Evolutionary conservation across 2,797 vertebrate genomes (phyloP).

Genomic region (Austrolebias charrua): DNA sequence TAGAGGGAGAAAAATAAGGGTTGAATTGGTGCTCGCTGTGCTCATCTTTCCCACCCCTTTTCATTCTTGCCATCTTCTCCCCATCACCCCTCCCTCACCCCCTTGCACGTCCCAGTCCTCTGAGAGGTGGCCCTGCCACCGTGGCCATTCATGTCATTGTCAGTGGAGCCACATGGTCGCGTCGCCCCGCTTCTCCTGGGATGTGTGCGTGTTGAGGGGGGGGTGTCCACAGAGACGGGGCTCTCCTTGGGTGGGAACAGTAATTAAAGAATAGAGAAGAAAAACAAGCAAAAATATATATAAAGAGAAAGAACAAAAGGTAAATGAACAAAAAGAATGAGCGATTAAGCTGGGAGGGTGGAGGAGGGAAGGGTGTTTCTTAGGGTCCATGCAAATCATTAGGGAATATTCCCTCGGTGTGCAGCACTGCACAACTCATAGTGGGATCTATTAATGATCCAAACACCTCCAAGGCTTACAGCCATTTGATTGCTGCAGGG

Average conservation of each 20-base stretch:
- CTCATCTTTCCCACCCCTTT: constrained; percentile 76
- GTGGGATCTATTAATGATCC: constrained; percentile 72
- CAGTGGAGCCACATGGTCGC: constrained; percentile 75
- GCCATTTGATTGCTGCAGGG: constrained; percentile 64
- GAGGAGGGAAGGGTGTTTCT: constrained; percentile 41
- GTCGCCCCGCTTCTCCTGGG: constrained; percentile 74
- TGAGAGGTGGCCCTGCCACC: constrained; percentile 77
- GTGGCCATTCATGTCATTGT: constrained; percentile 78
- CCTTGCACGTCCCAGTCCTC: constrained; percentile 57
- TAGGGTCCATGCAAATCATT: constrained; percentile 70
- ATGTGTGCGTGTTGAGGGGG: constrained; percentile 44
- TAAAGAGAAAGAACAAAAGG: constrained; percentile 79
- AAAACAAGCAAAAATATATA: constrained; percentile 71
- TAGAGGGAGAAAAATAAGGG: constrained; percentile 60
- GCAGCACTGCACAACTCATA: constrained; percentile 62
- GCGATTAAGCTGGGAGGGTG: constrained; percentile 61
- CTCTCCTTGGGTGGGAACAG: constrained; percentile 76
- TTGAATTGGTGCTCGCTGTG: constrained; percentile 62
- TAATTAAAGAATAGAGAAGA: constrained; percentile 80
- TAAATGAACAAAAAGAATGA: constrained; percentile 79
- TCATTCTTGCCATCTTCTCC: constrained; percentile 71
- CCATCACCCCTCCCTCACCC: constrained; percentile 33
- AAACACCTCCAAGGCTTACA: constrained; percentile 68
- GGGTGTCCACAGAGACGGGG: constrained; percentile 51
- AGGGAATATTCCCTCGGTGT: constrained; percentile 73